Evolutionary conservation across 92 coral and sea anemone species (phyloP).

Genomic region (Phenganax subtilis): DNA sequence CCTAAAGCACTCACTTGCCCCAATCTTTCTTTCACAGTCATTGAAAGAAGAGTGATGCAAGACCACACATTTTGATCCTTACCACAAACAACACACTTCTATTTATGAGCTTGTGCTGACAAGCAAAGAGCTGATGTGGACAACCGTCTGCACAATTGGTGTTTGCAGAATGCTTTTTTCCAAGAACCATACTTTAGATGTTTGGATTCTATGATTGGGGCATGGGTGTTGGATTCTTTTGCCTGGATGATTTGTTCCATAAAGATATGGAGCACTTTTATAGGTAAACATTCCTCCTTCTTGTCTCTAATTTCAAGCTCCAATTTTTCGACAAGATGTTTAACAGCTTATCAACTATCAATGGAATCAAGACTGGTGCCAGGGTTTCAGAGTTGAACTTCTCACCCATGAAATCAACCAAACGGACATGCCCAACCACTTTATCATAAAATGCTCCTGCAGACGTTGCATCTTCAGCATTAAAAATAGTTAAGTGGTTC

Average conservation of each 20-base stretch:
- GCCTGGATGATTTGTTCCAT: slow-evolving; percentile 11
- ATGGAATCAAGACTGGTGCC: slow-evolving; percentile 20
- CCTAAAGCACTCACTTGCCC: neutral
- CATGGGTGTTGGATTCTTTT: slow-evolving; percentile 1
- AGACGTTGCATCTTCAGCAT: slow-evolving; percentile 26
- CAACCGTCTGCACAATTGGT: neutral
- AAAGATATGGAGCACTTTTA: neutral
- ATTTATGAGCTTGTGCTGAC: neutral
- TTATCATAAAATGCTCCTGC: slow-evolving; percentile 40
- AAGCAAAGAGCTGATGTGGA: slow-evolving; percentile 6
- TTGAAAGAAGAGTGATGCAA: slow-evolving; percentile 12
- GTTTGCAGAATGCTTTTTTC: neutral
- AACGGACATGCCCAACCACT: slow-evolving; percentile 35
- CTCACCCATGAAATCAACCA: slow-evolving; percentile 32
- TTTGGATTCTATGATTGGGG: neutral
- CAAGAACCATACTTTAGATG: slow-evolving; percentile 5
- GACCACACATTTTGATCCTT: slow-evolving; percentile 22
- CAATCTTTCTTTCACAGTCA: slow-evolving; percentile 7
- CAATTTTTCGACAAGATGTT: slow-evolving; percentile 12
- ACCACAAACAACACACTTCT: neutral
- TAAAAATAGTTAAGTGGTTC: slow-evolving; percentile 12
- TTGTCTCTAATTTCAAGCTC: slow-evolving; percentile 14
- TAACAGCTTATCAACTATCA: slow-evolving; percentile 12
- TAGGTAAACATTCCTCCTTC: slow-evolving; percentile 3
- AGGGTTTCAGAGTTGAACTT: slow-evolving; percentile 20